Base-by-base conservation (phyloP, 2,888 invertebrate genomes). In the Agonum fuliginosum region DNA sequence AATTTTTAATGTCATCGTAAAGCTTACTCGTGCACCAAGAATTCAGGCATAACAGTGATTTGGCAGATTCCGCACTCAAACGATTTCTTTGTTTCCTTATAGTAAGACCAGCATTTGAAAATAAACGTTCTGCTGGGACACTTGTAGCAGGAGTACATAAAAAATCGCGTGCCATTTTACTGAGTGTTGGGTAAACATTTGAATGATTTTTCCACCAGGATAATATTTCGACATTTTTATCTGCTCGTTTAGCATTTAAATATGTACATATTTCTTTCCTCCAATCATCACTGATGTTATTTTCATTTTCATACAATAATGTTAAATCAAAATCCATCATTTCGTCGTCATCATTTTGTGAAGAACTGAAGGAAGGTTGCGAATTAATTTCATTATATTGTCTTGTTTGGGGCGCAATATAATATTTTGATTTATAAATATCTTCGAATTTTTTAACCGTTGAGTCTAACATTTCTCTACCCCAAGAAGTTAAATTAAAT, bases 391-490 rank as follows among this genome's bases (percentile, higher is more conserved):
- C 4, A 30, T n/a, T 30, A 30, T 8, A 30, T 30, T 30, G 30
- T 30, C 8, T 30, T 30, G 30, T 30, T 30, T 8, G 30, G 6
- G 3, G 6, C n/a, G 30, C 4, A 8, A 30, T 3, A 30, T 30
- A 30, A 30, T 30, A 30, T 30, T 30, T 8, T 8, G 30, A 30
- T 30, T 30, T 30, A 30, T 3, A 30, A 30, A 30, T 30, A 5
- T 30, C 30, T 8, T 30, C 8, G 6, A 30, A 30, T 30, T 30
- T 30, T 8, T 30, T 30, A 5, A 30, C 4, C 4, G 6, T 5
- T 30, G 30, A 5, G 30, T 51, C 43, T 70, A 51, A 48, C 27
- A 80, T 34, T 37, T 80, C 79, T 8, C 10, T 0, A 8, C 58
- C 58, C 58, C 58, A 58, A 24, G 3, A 6, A 6, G 27, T 58